phyloP scores from a whole-genome alignment of 2,888 invertebrate species.

The Campoplex capitator region DNA sequence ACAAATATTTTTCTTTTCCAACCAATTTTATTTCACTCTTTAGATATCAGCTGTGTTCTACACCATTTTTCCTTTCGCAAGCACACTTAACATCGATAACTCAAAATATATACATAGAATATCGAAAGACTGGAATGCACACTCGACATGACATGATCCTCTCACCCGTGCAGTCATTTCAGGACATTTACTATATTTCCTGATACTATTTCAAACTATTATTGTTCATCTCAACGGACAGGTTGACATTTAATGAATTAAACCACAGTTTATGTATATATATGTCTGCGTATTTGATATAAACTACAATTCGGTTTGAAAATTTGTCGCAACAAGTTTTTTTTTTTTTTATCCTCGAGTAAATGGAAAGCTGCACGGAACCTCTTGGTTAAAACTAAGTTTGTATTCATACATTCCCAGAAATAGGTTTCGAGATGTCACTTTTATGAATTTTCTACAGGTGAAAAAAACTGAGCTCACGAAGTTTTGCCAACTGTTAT shows the following conservation, averaged over 20 bases:
- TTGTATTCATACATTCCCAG: neutral
- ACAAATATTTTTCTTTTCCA: neutral
- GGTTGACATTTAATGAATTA: constrained; percentile 10
- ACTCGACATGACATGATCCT: constrained; percentile 57
- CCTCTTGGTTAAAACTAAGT: neutral
- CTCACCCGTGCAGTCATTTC: constrained; percentile 61
- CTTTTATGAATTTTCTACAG: constrained; percentile 3
- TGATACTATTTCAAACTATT: constrained; percentile 40
- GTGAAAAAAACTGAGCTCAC: neutral
- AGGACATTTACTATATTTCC: constrained; percentile 46
- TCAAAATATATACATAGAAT: constrained; percentile 20
- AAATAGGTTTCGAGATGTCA: neutral
- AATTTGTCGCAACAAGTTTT: neutral
- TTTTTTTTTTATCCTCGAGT: constrained; percentile 45
- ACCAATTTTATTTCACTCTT: neutral
- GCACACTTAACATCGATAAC: constrained; percentile 32
- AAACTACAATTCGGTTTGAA: neutral
- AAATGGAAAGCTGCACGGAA: neutral
- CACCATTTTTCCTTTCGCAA: constrained; percentile 43
- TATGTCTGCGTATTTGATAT: neutral
- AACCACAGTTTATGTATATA: neutral
- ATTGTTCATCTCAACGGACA: constrained; percentile 29
- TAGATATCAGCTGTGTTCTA: constrained; percentile 1
- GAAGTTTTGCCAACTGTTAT: constrained; percentile 5
- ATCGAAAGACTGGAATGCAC: constrained; percentile 49